Evolutionary conservation across 1,140 invertebrate species (phyloP), one percentile per base, ranked within the genome.

Genomic region (Atta texana): DNA sequence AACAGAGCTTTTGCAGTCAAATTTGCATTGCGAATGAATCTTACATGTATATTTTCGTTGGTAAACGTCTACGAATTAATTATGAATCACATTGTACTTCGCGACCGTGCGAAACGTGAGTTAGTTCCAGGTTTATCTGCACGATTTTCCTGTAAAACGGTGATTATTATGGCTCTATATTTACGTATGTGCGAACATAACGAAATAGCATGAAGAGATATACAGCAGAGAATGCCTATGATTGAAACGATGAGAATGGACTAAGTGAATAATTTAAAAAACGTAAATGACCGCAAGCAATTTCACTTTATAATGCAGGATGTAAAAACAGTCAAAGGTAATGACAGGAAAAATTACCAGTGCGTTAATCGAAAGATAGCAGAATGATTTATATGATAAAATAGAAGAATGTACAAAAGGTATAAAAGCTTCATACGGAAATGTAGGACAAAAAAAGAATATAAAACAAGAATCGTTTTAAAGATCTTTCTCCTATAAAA

Each of bases 71-170:
- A 51, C 44, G 28, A 74, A 84, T 84, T 84, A 84, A 84, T 84
- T 84, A 84, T 84, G 80, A 84, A 84, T 84, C 80, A 14, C 80
- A 84, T 84, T 84, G 80, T 84, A 75, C 57, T 63, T 84, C 21
- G 18, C 39, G 39, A 55, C 39, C 80, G 69, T 84, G 80, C 28
- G 34, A 84, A 61, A 75, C 34, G 39, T 49, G 80, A 61, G 80
- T 44, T 72, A 44, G 53, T 84, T 74, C 55, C 80, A 71, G 69
- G 80, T 84, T 75, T 84, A 84, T 84, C 68, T 75, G 55, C 39
- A 31, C 28, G 24, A 18, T 10, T 84, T 75, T 51, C 80, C 69
- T 75, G 80, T 49, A 74, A 82, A 74, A 18, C 69, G n/a, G 7
- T 44, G 69, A 84, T 84, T 84, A 63, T 44, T 74, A 49, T 61